Evolutionary conservation across 2,113 vertebrate species (phyloP).

Genomic region (Passer domesticus): DNA sequence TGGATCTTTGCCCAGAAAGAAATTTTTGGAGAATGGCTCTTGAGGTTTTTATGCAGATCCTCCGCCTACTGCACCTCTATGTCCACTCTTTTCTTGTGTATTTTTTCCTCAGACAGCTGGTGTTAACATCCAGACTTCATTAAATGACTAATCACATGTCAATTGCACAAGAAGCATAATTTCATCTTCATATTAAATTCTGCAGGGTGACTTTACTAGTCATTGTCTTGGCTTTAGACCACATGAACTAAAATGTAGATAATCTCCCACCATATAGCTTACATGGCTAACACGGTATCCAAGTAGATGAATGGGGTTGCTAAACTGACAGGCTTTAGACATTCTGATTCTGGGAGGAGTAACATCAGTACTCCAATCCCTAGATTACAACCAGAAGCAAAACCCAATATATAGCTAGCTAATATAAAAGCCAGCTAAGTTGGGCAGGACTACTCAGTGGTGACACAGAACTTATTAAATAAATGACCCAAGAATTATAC

Average conservation of each 20-base stretch:
- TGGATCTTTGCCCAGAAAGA: slow-evolving; percentile 4
- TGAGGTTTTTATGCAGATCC: not conserved
- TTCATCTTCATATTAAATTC: not conserved
- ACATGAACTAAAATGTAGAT: not conserved
- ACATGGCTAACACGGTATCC: not conserved
- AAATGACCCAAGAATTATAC: not conserved
- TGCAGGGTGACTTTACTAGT: not conserved
- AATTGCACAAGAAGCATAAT: not conserved
- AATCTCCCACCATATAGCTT: not conserved
- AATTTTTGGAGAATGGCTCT: not conserved
- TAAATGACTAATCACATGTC: not conserved
- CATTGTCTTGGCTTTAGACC: not conserved
- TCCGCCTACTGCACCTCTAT: not conserved
- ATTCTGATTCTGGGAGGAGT: not conserved
- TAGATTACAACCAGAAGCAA: not conserved
- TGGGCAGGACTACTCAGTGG: not conserved
- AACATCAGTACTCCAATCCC: not conserved
- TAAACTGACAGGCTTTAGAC: not conserved
- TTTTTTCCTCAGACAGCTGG: not conserved
- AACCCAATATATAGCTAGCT: not conserved
- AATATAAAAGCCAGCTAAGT: not conserved
- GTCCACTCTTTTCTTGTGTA: not conserved
- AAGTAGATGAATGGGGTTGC: not conserved
- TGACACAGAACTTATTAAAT: not conserved
- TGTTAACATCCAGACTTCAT: not conserved